Base-by-base conservation (phyloP, 2,888 invertebrate genomes). In the Dolichopus griseipennis region DNA sequence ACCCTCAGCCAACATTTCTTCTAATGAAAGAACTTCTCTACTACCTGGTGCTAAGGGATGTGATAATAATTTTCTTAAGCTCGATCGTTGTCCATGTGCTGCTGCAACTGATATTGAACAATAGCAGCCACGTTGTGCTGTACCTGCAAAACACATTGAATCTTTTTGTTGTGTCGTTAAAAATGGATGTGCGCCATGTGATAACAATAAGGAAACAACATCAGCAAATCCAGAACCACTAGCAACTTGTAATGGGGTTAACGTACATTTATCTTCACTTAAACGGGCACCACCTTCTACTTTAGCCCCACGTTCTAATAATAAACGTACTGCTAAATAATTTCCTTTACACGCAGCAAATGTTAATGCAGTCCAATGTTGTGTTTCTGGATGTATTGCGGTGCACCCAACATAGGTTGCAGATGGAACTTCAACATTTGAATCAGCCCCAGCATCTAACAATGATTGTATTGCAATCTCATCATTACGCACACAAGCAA, bases 51-150 rank as follows among this genome's bases (percentile, higher is more conserved):
- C 85, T 66, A 88, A 83, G 0, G 90, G 90, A 77, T 90, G 90
- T 0, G 90, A 86, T n/a, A 92, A 80, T 34, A 92, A 78, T 73
- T 93, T 91, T 69, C 92, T 90, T 64, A 95, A 82, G 71, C 91
- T 88, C 0, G 87, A 84, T 66, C 93, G 85, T 67, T 94, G 92
- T 0, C 95, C 95, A 78, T 95, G 94, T 1, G 92, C 89, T 52
- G 95, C 93, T 33, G 95, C 93, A 15, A 95, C 92, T 0, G 93
- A 92, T 75, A 95, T 90, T 52, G 95, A 91, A 77, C 92, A 91
- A 76, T 91, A 93, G 76, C 92, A 93, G 1, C 94, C 93, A 69
- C 92, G 86, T 76, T 93, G 93, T 0, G 92, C 91, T 0, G 92
- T 90, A 0, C 91, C 91, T 0, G 93, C 92, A 76, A 94, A 94